Base-by-base conservation (phyloP, 2,888 invertebrate species). In the Amphipoea oculea region DNA sequence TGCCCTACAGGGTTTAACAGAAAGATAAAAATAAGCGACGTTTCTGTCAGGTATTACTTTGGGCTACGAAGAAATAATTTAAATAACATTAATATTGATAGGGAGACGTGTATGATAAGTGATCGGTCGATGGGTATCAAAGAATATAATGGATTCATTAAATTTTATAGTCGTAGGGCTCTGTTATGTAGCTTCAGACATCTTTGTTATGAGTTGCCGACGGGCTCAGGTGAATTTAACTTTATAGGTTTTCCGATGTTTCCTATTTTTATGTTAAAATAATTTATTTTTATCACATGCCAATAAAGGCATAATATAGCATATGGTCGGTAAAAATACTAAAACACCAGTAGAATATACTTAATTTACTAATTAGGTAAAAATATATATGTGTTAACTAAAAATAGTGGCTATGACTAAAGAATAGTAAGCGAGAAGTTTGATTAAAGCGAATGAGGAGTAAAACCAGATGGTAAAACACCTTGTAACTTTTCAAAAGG, bases 41-140 rank as follows among this genome's bases (percentile, higher is more conserved):
- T 68, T 68, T 63, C 67, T 68, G 73, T 78, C 67, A 73, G 17
- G 11, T 78, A 83, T 72, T 82, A 74, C 73, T 85, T 78, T 78
- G 36, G 54, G 67, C 29, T 72, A 62, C 40, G 17, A n/a, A 62
- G 65, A 54, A 68, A 82, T 75, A 78, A 85, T 82, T 78, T 75
- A 72, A 75, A 76, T 76, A 74, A 7, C 36, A 81, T 86, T 69
- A 86, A 81, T 78, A 78, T 78, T 77, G 60, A 78, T 74, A 74
- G 36, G 65, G 17, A 81, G 45, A 73, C 36, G 29, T 63, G 65
- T 65, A 78, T 75, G 72, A 57, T 62, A 82, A 78, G 68, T 78
- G 74, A 78, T 84, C 78, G 54, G 11, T 6, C 14, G 71, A 78
- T 71, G 60, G 20, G 12, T 82, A 85, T 81, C 62, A 68, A 71